Evolutionary conservation across 2,113 vertebrate species (phyloP), one percentile per base, ranked within the genome.

Genomic region (Plestiodon gilberti): DNA sequence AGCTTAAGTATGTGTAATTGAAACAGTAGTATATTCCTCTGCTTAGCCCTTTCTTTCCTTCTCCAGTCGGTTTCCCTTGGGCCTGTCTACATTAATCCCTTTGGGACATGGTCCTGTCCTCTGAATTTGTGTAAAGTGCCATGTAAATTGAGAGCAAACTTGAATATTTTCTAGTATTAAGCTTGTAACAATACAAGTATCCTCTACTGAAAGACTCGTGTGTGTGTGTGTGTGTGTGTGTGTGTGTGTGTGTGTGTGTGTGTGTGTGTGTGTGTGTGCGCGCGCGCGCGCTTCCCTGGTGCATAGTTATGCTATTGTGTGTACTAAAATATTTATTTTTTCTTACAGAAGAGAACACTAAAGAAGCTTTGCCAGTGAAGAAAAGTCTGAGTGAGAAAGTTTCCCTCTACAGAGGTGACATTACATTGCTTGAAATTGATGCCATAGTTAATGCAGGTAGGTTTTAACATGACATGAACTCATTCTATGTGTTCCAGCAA

Each of bases 401-500:
- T 35, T 99, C 98, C 89, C 98, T 99, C 76, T 99, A 99, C 79
- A 98, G 97, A 97, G 99, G 99, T 80, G 99, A 99, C 94, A 99
- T 99, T 87, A 99, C 99, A 0, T 88, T 98, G 89, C 96, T 99
- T 84, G 99, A 99, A 94, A 95, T 99, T 87, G 99, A 99, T 84
- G 98, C 98, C 91, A 98, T 99, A 20, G 99, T 99, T 92, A 99
- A 99, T 96, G 99, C 99, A 81, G 99, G 99, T 99, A 97, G 95
- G 98, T 91, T 71, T 6, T 92, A 30, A 83, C 2, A 0, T 82
- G 6, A 25, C 22, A 14, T 33, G 55, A 48, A 48, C 43, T 48
- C 43, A n/a, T n/a, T 48, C 8, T 55, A 14, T 81, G 55, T 57
- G 13, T 57, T 57, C 28, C n/a, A 55, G 17, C 17, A 30, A 87